Conservation (phyloP, 1,140 invertebrate species). For the Papilio polyxenes region DNA sequence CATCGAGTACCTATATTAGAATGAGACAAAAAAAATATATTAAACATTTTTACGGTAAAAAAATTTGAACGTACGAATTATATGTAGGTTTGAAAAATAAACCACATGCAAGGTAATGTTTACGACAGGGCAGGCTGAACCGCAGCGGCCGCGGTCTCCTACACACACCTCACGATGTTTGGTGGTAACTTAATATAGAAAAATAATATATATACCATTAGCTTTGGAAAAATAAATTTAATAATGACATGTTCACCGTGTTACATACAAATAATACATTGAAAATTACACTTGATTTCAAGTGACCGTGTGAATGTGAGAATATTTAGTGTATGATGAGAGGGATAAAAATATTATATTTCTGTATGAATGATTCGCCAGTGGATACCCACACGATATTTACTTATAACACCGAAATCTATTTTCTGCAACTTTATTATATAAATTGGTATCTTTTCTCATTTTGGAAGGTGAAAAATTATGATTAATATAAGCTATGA, state of each 20-base stretch:
- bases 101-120: conserved; percentile 1
- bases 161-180: neutral
- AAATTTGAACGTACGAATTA: neutral
- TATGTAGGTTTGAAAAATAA: neutral
- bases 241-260: neutral
- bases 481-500: too few relatives aligned
- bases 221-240: neutral
- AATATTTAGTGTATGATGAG: too few relatives aligned
- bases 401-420: too few relatives aligned
- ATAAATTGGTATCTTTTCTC: too few relatives aligned
- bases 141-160: conserved; percentile 20
- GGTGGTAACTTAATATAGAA: neutral
- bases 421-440: too few relatives aligned
- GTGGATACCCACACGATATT: too few relatives aligned
- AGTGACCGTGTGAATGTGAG: neutral
- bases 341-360: too few relatives aligned
- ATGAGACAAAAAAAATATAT: too few relatives aligned
- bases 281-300: neutral
- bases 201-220: neutral
- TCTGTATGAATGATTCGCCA: too few relatives aligned
- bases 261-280: neutral
- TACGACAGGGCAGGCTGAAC: neutral
- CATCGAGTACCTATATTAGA: too few relatives aligned
- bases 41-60: too few relatives aligned
- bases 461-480: too few relatives aligned